These are phyloP conservation scores for Otis tarda DNA, from an alignment of 2,113 vertebrate species.

Conservation along the genomic window DNA sequence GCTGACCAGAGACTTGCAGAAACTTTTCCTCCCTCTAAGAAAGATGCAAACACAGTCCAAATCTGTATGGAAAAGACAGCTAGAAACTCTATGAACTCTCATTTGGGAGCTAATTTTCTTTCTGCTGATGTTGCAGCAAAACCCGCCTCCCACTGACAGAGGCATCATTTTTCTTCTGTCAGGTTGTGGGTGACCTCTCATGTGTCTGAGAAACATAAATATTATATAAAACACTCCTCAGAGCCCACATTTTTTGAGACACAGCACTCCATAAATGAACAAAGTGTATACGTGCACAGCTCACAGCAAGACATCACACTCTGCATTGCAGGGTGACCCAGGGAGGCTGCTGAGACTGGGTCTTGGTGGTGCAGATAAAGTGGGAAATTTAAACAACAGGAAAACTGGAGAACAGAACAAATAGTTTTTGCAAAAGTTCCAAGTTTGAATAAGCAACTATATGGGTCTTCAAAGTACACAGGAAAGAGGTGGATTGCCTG, in stretches of 20 bases:
- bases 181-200: neutral
- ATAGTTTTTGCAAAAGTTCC: neutral
- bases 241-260: neutral
- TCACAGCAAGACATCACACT: neutral
- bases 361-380: neutral
- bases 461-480: neutral
- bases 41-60: neutral
- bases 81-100: neutral
- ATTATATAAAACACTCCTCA: neutral
- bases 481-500: neutral
- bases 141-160: neutral
- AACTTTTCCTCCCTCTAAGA: neutral
- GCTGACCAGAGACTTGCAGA: neutral
- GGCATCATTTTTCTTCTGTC: neutral
- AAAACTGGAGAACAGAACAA: neutral
- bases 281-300: neutral
- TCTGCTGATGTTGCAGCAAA: slow-evolving; percentile 47
- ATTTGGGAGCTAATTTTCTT: slow-evolving; percentile 44
- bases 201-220: slow-evolving; percentile 1
- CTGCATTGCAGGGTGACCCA: neutral
- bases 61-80: neutral
- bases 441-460: neutral
- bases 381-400: neutral
- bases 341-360: neutral
- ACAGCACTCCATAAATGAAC: neutral